phyloP scores from a whole-genome alignment of 2,888 invertebrate species.

The Nasonovia ribisnigri region DNA sequence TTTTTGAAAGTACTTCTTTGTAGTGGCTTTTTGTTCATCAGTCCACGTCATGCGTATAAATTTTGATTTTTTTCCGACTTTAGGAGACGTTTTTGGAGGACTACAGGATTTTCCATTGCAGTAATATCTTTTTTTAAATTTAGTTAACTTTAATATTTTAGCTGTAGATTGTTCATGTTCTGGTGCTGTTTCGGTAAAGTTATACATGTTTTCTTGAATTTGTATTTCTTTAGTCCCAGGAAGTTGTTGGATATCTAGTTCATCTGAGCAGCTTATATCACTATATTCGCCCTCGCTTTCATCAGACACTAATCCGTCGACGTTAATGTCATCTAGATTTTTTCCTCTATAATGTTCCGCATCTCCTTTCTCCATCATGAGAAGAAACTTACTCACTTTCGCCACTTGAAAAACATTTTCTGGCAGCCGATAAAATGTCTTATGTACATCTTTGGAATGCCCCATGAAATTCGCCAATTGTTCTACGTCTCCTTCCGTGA shows the following conservation, averaged over 20 bases:
- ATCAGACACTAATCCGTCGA: background rate
- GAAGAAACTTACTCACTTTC: background rate
- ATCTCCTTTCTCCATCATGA: slow-evolving; percentile 16
- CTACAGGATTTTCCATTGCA: background rate
- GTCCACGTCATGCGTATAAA: background rate
- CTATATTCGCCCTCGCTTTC: background rate
- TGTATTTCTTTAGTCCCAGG: background rate
- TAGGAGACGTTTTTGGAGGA: background rate
- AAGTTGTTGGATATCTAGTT: background rate
- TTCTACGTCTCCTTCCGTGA: background rate
- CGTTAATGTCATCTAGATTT: background rate
- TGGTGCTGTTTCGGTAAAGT: background rate
- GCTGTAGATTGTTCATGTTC: background rate
- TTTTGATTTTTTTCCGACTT: background rate
- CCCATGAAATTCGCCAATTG: background rate
- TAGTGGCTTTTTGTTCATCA: background rate
- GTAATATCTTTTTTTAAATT: background rate
- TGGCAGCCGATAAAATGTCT: background rate
- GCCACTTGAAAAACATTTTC: background rate
- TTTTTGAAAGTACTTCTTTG: background rate
- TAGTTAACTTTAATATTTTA: background rate
- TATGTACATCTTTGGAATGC: background rate
- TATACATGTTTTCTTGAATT: background rate
- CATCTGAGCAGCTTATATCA: background rate
- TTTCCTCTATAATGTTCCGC: background rate